A percentile compares a stretch with the other conserved stretches of the same genome.
Evolutionary conservation across 1,140 invertebrate genomes (phyloP).

Genomic region (Maniola jurtina): DNA sequence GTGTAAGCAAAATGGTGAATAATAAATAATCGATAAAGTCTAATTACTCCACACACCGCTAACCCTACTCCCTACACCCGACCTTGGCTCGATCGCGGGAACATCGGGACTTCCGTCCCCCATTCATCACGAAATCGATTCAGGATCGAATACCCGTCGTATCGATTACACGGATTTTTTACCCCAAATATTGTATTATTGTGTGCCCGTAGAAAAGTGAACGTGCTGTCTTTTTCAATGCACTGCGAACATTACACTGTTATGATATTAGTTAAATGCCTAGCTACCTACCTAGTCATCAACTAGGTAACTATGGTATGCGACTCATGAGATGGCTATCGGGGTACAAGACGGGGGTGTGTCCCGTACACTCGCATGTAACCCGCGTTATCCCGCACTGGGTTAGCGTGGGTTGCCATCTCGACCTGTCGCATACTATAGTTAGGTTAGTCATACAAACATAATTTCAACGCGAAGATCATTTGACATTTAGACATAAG

Average conservation of each 20-base stretch:
- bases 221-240: neutral
- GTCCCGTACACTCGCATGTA: too few species aligned
- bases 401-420: too few species aligned
- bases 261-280: too few species aligned
- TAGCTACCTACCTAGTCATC: too few species aligned
- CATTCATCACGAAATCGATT: slow-evolving; percentile 70
- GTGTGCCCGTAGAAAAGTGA: slow-evolving; percentile 21
- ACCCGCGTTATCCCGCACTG: too few species aligned
- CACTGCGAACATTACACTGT: neutral
- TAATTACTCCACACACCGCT: slow-evolving; percentile 25
- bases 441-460: too few species aligned
- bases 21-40: slow-evolving; percentile 22
- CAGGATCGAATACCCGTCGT: slow-evolving; percentile 53
- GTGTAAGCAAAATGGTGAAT: slow-evolving; percentile 15
- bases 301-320: too few species aligned
- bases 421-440: too few species aligned
- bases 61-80: slow-evolving; percentile 29
- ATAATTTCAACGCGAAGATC: too few species aligned
- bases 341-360: too few species aligned
- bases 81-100: slow-evolving; percentile 41
- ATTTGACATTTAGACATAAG: too few species aligned
- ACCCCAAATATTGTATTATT: slow-evolving; percentile 22
- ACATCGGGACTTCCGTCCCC: slow-evolving; percentile 60
- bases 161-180: slow-evolving; percentile 63
- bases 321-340: too few species aligned